Evolutionary conservation across 2,888 invertebrate genomes (phyloP), one percentile per base, ranked within the genome.

Genomic region (Pyrgus malvae): DNA sequence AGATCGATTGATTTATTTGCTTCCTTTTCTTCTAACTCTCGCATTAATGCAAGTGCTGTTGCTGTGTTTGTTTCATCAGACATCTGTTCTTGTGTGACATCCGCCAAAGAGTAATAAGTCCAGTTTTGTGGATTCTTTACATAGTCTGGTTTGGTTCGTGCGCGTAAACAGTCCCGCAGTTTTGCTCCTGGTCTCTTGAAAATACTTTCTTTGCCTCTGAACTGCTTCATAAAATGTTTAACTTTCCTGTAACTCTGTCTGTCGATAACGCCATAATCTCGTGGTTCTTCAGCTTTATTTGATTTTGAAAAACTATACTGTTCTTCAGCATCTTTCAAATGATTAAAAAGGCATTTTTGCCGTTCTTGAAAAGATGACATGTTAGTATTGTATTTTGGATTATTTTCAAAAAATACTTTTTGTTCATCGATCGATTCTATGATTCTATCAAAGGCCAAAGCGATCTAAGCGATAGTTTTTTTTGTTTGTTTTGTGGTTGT

Each of bases 121-220:
- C 96, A 97, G 72, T 95, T 96, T 58, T 95, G 92, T 9, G 97
- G 97, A 81, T 96, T 94, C 61, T 92, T 92, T 68, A 94, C 91
- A 69, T 92, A 92, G 60, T 74, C 84, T 54, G 79, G 86, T 57
- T 75, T 70, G 51, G 67, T 82, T 73, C 70, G 88, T 11, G 68
- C 82, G 42, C 91, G 91, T 27, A 93, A 78, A 65, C 93, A 93
- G 58, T 91, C 90, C 0, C 80, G 77, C 46, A 93, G 90, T 2
- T 94, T 94, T 12, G 93, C 91, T 67, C 93, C 93, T 1, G 95
- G 94, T 57, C 93, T 91, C 74, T 96, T 96, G 66, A 94, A 96
- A 62, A 96, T 95, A 71, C 96, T 96, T 71, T 96, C 95, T 69
- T 92, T 91, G 0, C 94, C 93, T 67, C 92, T 87, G 66, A 93